Conservation (phyloP, 2,113 vertebrate genomes). For the Ifrita kowaldi region DNA sequence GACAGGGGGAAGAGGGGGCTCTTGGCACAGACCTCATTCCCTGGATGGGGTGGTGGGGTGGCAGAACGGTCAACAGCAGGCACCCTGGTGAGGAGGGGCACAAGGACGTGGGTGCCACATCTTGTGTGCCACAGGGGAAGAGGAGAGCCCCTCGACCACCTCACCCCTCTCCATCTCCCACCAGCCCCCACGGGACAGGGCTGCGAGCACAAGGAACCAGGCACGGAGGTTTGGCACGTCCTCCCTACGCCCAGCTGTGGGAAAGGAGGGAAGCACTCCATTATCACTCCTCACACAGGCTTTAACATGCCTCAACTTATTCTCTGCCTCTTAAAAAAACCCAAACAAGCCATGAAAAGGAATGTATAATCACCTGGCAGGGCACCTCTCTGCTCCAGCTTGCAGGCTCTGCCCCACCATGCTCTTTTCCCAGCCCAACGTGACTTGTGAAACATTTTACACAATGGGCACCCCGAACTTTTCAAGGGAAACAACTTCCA, state of each 20-base stretch:
- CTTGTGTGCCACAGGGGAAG: not conserved
- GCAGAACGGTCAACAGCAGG: not conserved
- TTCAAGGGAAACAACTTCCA: not conserved
- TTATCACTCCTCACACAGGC: not conserved
- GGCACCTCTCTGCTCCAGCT: not conserved
- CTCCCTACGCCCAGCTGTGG: slow-evolving; percentile 47
- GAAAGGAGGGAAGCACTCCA: slow-evolving; percentile 25
- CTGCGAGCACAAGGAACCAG: not conserved
- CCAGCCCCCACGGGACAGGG: not conserved
- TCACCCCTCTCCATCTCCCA: not conserved
- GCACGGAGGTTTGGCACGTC: not conserved
- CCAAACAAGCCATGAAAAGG: not conserved
- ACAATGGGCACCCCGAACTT: not conserved
- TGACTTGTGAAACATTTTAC: not conserved
- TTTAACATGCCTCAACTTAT: not conserved
- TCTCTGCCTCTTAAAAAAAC: not conserved
- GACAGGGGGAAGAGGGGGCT: not conserved
- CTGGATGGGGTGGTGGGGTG: not conserved
- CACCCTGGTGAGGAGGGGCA: rapidly evolving
- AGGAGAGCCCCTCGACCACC: not conserved
- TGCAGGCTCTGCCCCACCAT: not conserved
- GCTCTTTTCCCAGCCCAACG: not conserved
- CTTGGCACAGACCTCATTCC: not conserved
- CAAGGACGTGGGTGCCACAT: rapidly evolving
- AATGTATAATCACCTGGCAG: slow-evolving; percentile 21